phyloP scores from a whole-genome alignment of 2,113 vertebrate species.

The Aldabrachelys gigantea region DNA sequence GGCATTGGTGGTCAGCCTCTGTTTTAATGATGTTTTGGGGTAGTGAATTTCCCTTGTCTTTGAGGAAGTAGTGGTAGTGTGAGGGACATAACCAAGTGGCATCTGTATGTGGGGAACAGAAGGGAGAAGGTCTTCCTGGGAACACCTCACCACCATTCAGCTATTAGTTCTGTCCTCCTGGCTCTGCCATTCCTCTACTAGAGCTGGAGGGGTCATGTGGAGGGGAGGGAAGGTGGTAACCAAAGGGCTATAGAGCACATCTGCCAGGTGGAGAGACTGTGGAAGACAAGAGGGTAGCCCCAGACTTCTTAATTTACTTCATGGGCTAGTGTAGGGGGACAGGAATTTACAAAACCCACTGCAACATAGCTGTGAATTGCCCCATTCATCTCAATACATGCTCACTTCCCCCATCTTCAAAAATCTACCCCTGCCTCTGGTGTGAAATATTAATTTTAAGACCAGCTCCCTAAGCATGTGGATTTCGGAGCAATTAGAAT shows the following conservation, averaged over 20 bases:
- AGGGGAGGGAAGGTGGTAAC: too few relatives aligned
- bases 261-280: not conserved
- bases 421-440: not conserved
- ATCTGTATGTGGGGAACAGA: too few relatives aligned
- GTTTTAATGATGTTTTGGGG: not conserved
- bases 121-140: too few relatives aligned
- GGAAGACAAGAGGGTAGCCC: not conserved
- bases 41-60: not conserved
- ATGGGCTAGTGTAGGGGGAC: not conserved
- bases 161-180: too few relatives aligned
- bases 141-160: too few relatives aligned
- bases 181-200: too few relatives aligned
- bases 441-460: not conserved
- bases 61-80: not conserved
- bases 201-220: too few relatives aligned
- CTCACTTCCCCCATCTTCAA: not conserved
- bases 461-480: not conserved
- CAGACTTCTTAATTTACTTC: not conserved
- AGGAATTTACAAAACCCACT: not conserved
- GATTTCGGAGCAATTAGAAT: not conserved
- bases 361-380: not conserved
- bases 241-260: too few relatives aligned
- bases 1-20: not conserved
- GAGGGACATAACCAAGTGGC: too few relatives aligned
- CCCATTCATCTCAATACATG: not conserved